Base-by-base conservation (phyloP, 2,113 vertebrate species). In the Hipposideros armiger region DNA sequence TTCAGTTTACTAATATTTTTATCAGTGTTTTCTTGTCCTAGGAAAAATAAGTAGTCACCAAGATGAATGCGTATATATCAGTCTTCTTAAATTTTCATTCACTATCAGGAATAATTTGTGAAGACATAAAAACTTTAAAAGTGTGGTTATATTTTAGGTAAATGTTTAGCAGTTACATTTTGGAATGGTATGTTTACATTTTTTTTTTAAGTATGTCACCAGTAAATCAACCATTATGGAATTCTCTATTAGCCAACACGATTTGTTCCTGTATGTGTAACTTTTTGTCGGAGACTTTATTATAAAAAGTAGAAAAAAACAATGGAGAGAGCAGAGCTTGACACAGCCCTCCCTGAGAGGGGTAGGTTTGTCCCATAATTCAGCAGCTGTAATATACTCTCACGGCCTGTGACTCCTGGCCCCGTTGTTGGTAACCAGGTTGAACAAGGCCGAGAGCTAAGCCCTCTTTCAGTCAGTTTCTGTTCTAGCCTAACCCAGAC, bases 91-190 rank as follows among this genome's bases (percentile, higher is more conserved):
- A 76, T 89, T 86, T 93, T 85, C 17, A 84, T 81, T 88, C 9
- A 52, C 50, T 54, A 50, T 85, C 77, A 72, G 62, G 16, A 95
- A 78, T 89, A 83, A 90, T 95, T 95, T 96, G 66, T 83, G n/a
- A 95, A 96, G 36, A 77, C 10, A 67, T 94, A 82, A 74, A 70
- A 78, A 56, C 28, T 90, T 30, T 88, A 54, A 70, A 70, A 56
- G 58, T 88, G 45, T 11, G 28, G 14, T 40, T 87, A 19, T 54
- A 87, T 76, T 67, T 81, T 96, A 88, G 73, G 26, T 91, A 89
- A 86, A 62, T 86, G 40, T 78, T 4, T 87, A 87, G 54, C 58
- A 89, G 30, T 89, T 84, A 82, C 2, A 81, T 95, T 95, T 67
- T 95, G 11, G 28, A 95, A 28, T 85, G 22, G 19, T 84, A 60